Base-by-base conservation (phyloP, 1,140 invertebrate genomes). In the Pachypeltis micranthus region DNA sequence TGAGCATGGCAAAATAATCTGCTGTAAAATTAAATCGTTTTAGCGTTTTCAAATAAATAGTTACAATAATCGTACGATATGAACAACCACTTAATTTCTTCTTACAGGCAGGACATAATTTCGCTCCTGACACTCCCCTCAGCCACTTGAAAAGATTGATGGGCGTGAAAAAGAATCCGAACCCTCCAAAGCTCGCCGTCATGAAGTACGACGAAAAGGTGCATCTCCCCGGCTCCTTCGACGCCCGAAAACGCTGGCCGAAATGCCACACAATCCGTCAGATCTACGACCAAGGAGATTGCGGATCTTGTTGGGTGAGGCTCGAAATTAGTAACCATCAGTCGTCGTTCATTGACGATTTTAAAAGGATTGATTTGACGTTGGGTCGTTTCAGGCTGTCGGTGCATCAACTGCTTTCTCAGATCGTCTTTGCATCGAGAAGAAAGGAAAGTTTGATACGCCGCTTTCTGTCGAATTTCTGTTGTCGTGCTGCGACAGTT, bases 191-290 rank as follows among this genome's bases (percentile, higher is more conserved):
- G 16, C 28, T 29, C 25, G 2, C 23, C 24, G 34, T 31, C 23
- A 59, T 19, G 10, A 19, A 31, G 3, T 19, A 21, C 2, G 26
- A 26, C 16, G 44, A 47, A 2, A 44, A 61, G 4, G 23, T 21
- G 4, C 25, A 61, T 14, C 31, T 90, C 7, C 91, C 91, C 0
- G 80, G 83, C n/a, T 77, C 80, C 66, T 94, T 93, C 72, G 91
- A 94, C 75, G 74, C 89, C 0, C 76, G 90, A 29, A 73, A 78
- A 62, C 76, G 88, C 63, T 95, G 91, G 90, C 82, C 89, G 0
- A 72, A 88, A 67, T 96, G 92, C 69, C 85, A 86, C 0, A 88
- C 89, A 0, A 82, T 91, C 65, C 76, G 76, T 44, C 85, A 89
- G 71, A 83, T 90, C 29, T 76, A 86, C 61, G 87, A 91, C 78